Evolutionary conservation across 1,140 invertebrate species (phyloP), one percentile per base, ranked within the genome.

Genomic region (Tyrophagus putrescentiae): DNA sequence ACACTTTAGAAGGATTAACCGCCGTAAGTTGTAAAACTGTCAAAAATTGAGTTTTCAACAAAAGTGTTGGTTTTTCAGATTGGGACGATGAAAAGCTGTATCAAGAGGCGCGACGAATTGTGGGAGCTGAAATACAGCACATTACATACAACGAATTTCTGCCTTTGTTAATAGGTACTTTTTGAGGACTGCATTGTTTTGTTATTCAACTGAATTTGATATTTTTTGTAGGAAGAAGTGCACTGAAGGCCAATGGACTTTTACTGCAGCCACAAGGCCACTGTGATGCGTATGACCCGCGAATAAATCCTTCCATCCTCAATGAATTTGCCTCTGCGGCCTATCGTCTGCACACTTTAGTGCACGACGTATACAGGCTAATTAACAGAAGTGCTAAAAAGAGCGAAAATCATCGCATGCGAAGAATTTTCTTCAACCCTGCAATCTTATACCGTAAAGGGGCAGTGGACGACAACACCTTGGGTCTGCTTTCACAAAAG

Each of bases 121-220:
- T 93, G 1, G 80, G 84, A 1, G 89, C 88, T 31, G 77, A 86
- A 67, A 80, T 94, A 65, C 88, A 94, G 65, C 84, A 87, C 65
- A 87, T 96, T 36, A 87, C 86, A 0, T 93, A 85, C 69, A 72
- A 74, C 31, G 85, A 93, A 68, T 97, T 85, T 80, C 68, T 95
- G 44, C 86, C 87, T 0, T 72, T 81, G 28, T 68, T 93, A 4
- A 72, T 93, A 21, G 87, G 88, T 71, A 63, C 60, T 66, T 32
- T n/a, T n/a, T n/a, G n/a, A n/a, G n/a, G n/a, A n/a, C n/a, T n/a
- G n/a, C n/a, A n/a, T n/a, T n/a, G n/a, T n/a, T n/a, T n/a, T n/a
- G n/a, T n/a, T n/a, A n/a, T n/a, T n/a, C n/a, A n/a, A n/a, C n/a
- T n/a, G n/a, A n/a, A n/a, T n/a, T n/a, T n/a, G n/a, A n/a, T n/a